Evolutionary conservation across 2,888 invertebrate genomes (phyloP).

Genomic region (Mythimna ferrago): DNA sequence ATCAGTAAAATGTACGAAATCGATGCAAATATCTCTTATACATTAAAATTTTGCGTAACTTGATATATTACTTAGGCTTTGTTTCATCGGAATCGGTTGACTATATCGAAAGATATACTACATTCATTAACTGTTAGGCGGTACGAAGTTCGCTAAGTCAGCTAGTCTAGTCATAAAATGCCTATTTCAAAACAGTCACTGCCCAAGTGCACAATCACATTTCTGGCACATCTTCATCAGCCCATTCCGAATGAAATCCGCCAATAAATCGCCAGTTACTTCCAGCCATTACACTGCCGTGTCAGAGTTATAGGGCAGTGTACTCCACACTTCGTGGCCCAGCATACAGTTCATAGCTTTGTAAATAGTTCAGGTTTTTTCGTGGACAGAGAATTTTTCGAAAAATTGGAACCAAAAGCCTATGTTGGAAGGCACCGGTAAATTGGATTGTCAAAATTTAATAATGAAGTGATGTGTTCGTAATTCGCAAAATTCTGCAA

Average conservation of each 20-base stretch:
- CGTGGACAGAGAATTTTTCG: slow-evolving; percentile 50
- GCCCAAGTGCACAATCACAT: not conserved
- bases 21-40: too few relatives aligned
- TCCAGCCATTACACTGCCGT: slow-evolving; percentile 50
- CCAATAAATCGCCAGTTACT: slow-evolving; percentile 38
- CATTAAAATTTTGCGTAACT: too few relatives aligned
- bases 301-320: slow-evolving; percentile 70
- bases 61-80: too few relatives aligned
- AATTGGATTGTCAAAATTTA: slow-evolving; percentile 42
- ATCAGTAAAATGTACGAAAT: too few relatives aligned
- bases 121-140: too few relatives aligned
- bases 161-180: not conserved
- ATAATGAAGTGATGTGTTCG: slow-evolving; percentile 4
- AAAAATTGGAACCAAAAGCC: slow-evolving; percentile 15
- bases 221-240: slow-evolving; percentile 24
- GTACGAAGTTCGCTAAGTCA: too few relatives aligned
- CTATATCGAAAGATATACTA: too few relatives aligned
- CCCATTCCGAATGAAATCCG: slow-evolving; percentile 3
- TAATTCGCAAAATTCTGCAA: slow-evolving; percentile 1
- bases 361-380: slow-evolving; percentile 73
- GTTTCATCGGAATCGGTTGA: too few relatives aligned
- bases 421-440: not conserved
- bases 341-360: slow-evolving; percentile 71
- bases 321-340: slow-evolving; percentile 68
- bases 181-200: not conserved